Base-by-base conservation (phyloP, 2,113 vertebrate species). In the Madoqua kirkii region DNA sequence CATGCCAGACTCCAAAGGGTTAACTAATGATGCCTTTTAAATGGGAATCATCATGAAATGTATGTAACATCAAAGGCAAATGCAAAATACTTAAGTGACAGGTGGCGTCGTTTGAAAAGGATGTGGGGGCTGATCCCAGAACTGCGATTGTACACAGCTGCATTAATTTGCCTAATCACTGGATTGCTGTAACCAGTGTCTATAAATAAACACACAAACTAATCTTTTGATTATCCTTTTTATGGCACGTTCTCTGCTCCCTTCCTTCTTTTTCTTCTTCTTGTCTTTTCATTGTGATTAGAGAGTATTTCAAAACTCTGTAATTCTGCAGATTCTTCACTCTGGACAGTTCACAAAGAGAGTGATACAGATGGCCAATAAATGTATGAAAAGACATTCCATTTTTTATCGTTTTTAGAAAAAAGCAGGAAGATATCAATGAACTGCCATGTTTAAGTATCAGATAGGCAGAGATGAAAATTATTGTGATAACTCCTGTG, bases 201-300 rank as follows among this genome's bases (percentile, higher is more conserved):
- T 98, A 98, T 81, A 98, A 98, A 98, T 95, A 98, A 99, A 98
- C 98, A 98, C 97, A 98, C 98, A 98, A 98, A 98, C 96, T 98
- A 97, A 98, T 97, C 93, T 98, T 98, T 98, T 98, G 95, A 98
- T 98, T 98, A 98, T 97, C 97, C 96, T 98, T 96, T 95, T 89
- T 89, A 92, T 96, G 91, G 89, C 92, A 97, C 50, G 29, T 98
- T 97, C 94, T 91, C 95, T 93, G 97, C 81, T 93, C 87, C 59
- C 36, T 91, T 93, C 45, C 50, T 83, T 92, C 64, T 87, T 96
- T 96, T 94, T 87, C 86, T 57, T 95, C 85, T 82, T 96, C 36
- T 0, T 92, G 64, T 95, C 95, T 97, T 95, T 96, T 95, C 87
- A 96, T 98, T 98, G 96, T 97, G 97, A 95, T 95, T 93, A 93